Percentiles rank a stretch among this genome's conserved stretches.
Evolutionary conservation across 2,113 vertebrate species (phyloP).

Genomic region (Bos indicus): DNA sequence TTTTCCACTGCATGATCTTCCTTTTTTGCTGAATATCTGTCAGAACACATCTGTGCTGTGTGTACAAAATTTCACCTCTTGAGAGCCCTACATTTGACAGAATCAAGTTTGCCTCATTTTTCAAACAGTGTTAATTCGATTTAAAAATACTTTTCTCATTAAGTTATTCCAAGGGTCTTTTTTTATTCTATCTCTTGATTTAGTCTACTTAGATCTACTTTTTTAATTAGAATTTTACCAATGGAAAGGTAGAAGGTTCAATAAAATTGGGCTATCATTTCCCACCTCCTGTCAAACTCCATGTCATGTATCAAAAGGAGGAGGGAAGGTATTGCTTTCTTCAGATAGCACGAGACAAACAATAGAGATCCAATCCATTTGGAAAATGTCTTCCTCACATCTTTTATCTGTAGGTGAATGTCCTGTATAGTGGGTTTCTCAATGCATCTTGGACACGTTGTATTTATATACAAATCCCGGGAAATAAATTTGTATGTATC

Average conservation of each 20-base stretch:
- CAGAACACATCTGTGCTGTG: constrained; percentile 55
- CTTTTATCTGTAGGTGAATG: not conserved
- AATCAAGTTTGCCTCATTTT: constrained; percentile 57
- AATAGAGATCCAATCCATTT: not conserved
- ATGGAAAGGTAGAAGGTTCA: not conserved
- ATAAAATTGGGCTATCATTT: not conserved
- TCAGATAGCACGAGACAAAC: not conserved
- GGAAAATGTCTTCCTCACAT: not conserved
- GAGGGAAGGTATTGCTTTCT: not conserved
- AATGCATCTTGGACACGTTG: not conserved
- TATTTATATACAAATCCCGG: not conserved
- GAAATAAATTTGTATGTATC: not conserved
- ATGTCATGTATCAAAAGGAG: not conserved
- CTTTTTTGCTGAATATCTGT: constrained; percentile 26
- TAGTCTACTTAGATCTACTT: not conserved
- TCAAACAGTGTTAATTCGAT: constrained; percentile 55
- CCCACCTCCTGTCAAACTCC: not conserved
- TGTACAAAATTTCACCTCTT: constrained; percentile 33
- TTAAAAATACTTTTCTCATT: constrained; percentile 59
- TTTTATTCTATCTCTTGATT: not conserved
- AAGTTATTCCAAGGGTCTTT: constrained; percentile 31
- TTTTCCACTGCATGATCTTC: constrained; percentile 2
- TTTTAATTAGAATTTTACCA: constrained; percentile 26
- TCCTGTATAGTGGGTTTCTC: not conserved
- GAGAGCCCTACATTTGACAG: constrained; percentile 49